These are phyloP conservation scores for Drosophila chauvacae DNA, from an alignment of 1,140 invertebrate genomes.

Conservation along the genomic window DNA sequence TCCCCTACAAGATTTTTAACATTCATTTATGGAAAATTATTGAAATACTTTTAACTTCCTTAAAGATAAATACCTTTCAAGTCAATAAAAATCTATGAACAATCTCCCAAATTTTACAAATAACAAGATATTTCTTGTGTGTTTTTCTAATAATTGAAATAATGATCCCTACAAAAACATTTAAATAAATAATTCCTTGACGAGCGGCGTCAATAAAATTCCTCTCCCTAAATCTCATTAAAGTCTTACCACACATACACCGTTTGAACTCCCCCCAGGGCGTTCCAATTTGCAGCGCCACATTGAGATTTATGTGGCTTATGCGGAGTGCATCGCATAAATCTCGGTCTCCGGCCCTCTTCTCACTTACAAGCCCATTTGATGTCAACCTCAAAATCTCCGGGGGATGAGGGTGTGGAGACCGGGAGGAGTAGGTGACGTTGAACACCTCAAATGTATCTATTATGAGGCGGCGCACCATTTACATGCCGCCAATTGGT, in stretches of 20 bases:
- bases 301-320: conserved; percentile 51
- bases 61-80: too few relatives aligned
- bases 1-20: not conserved
- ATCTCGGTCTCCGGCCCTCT: conserved; percentile 24
- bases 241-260: conserved; percentile 28
- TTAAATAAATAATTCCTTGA: not conserved
- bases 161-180: not conserved
- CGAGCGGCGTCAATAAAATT: not conserved
- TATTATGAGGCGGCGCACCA: conserved; percentile 38
- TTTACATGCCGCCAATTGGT: conserved; percentile 52
- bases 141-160: not conserved
- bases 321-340: conserved; percentile 44
- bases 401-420: not conserved
- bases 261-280: not conserved
- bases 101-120: not conserved
- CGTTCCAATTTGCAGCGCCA: conserved; percentile 21
- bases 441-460: conserved; percentile 50
- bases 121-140: not conserved
- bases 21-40: not conserved
- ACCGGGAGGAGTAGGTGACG: not conserved
- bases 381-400: conserved; percentile 36
- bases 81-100: too few relatives aligned
- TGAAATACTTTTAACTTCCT: not conserved
- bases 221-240: conserved; percentile 17
- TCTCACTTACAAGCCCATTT: conserved; percentile 51